A percentile compares a stretch with the other conserved stretches of the same genome.
phyloP scores from a whole-genome alignment of 2,888 invertebrate genomes.

The Phania funesta region DNA sequence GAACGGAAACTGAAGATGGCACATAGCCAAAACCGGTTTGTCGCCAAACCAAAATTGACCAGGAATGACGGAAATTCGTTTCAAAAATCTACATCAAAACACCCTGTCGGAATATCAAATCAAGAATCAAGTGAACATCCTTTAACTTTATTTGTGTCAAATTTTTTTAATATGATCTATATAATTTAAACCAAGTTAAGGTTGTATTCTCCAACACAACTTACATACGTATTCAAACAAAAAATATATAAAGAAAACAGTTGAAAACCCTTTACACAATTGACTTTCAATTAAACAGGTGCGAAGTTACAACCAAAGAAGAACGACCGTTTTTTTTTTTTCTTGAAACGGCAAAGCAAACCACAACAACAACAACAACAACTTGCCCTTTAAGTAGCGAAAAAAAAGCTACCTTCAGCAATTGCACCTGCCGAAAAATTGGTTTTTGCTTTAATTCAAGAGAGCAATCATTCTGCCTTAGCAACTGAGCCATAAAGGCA shows the following conservation, averaged over 20 bases:
- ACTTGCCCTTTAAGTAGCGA: not conserved
- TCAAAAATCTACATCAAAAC: too few species aligned
- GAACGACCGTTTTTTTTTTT: not conserved
- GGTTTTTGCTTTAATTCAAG: not conserved
- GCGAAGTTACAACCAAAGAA: constrained; percentile 31
- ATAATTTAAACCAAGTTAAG: too few species aligned
- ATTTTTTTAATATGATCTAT: too few species aligned
- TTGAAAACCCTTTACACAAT: constrained; percentile 13
- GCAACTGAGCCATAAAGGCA: constrained; percentile 30
- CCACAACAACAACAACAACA: constrained; percentile 1
- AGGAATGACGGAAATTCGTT: too few species aligned
- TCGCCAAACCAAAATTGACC: too few species aligned
- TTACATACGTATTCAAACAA: not conserved
- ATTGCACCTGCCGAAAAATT: constrained; percentile 45
- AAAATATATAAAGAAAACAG: constrained; percentile 3
- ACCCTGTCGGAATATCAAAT: too few species aligned
- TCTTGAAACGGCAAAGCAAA: not conserved
- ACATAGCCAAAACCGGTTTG: too few species aligned
- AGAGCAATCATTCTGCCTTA: constrained; percentile 14
- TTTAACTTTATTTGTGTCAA: too few species aligned
- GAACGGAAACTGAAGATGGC: too few species aligned
- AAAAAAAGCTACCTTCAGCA: constrained; percentile 13
- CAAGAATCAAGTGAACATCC: too few species aligned
- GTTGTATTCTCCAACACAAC: not conserved
- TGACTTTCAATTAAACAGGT: constrained; percentile 41